phyloP scores from a whole-genome alignment of 1,140 invertebrate genomes.

The Eriosoma lanigerum region DNA sequence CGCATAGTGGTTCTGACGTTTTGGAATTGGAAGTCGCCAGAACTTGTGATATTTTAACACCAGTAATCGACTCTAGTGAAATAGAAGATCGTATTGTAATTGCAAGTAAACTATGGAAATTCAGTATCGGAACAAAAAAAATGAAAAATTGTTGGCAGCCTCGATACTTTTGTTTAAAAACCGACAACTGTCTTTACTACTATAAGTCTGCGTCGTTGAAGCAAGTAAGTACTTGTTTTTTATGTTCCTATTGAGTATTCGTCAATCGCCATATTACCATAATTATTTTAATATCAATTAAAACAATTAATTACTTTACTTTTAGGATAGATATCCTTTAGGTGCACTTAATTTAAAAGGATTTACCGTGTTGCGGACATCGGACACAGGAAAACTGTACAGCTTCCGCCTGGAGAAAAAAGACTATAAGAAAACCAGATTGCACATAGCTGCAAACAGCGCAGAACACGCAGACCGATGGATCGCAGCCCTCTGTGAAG shows the following conservation, averaged over 20 bases:
- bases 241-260: not conserved
- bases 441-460: slow-evolving; percentile 30
- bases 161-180: slow-evolving; percentile 86
- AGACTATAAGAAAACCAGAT: slow-evolving; percentile 41
- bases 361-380: slow-evolving; percentile 7
- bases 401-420: slow-evolving; percentile 25
- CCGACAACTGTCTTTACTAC: slow-evolving; percentile 92
- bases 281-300: not conserved
- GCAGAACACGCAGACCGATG: slow-evolving; percentile 28
- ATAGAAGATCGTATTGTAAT: slow-evolving; percentile 54
- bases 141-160: slow-evolving; percentile 70
- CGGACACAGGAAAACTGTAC: slow-evolving; percentile 28
- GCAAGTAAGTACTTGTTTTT: slow-evolving; percentile 45
- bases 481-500: slow-evolving; percentile 24
- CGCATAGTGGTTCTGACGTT: slow-evolving; percentile 73
- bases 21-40: slow-evolving; percentile 85
- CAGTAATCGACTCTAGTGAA: slow-evolving; percentile 54
- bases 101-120: slow-evolving; percentile 79
- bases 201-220: slow-evolving; percentile 86
- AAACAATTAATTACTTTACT: not conserved
- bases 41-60: slow-evolving; percentile 77
- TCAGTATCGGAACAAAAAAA: slow-evolving; percentile 63
- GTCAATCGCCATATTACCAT: not conserved
- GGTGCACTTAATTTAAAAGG: slow-evolving; percentile 35
- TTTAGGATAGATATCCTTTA: slow-evolving; percentile 31